A percentile compares a stretch with the other conserved stretches of the same genome.
These are phyloP conservation scores for Alces alces DNA, from an alignment of 2,113 vertebrate genomes.

Conservation along the genomic window DNA sequence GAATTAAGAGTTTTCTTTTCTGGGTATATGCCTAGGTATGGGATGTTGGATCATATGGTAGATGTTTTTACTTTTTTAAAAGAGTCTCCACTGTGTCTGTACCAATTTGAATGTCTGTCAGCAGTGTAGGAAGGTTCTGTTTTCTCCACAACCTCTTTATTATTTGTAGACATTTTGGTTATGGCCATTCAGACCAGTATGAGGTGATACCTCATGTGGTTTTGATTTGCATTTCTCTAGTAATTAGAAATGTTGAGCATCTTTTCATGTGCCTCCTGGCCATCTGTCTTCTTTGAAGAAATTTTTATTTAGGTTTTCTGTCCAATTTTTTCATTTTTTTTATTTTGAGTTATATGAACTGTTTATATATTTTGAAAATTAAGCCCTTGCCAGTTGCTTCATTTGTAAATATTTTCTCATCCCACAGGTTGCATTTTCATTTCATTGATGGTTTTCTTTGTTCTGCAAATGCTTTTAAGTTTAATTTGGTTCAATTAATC, in stretches of 20 bases:
- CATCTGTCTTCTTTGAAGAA: background rate
- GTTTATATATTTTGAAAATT: background rate
- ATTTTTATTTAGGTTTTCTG: background rate
- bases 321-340: background rate
- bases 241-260: background rate
- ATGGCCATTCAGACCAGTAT: background rate
- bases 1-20: background rate
- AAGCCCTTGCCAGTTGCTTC: background rate
- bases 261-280: background rate
- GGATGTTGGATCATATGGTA: background rate
- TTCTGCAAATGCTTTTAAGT: background rate
- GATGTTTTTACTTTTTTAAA: background rate
- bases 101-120: background rate
- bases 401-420: background rate
- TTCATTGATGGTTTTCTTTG: background rate
- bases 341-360: background rate
- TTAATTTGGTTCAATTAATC: background rate
- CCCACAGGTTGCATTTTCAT: background rate
- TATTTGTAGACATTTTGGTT: background rate
- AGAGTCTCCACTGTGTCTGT: background rate
- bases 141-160: background rate
- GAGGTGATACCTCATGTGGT: background rate
- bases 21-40: background rate
- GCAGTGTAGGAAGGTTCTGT: background rate
- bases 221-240: background rate